A percentile compares a stretch with the other conserved stretches of the same genome.
Evolutionary conservation across 2,888 invertebrate species (phyloP).

Genomic region (Conus canariensis): DNA sequence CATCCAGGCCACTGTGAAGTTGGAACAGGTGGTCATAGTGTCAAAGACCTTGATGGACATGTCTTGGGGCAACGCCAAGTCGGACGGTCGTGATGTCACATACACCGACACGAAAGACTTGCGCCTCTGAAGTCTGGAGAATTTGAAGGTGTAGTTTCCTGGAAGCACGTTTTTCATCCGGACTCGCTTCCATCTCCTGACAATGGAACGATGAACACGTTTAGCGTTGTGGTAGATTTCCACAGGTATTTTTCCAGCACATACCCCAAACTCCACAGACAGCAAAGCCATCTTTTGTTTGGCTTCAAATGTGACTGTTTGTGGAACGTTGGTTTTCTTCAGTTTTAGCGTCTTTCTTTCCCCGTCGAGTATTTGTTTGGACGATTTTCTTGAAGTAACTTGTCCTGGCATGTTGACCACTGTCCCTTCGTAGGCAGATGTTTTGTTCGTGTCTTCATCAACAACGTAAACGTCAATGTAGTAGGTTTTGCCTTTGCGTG

Average conservation of each 20-base stretch:
- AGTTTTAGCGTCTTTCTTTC: conserved; percentile 58
- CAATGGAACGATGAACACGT: conserved; percentile 55
- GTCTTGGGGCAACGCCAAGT: conserved; percentile 69
- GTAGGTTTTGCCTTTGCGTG: conserved; percentile 80
- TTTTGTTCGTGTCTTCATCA: conserved; percentile 81
- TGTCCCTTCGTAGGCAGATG: conserved; percentile 80
- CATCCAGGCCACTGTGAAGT: conserved; percentile 76
- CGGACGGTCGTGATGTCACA: conserved; percentile 55
- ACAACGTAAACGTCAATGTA: conserved; percentile 82
- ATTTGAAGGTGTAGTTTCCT: conserved; percentile 61
- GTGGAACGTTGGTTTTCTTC: conserved; percentile 38
- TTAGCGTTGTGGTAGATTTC: conserved; percentile 54
- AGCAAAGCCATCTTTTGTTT: conserved; percentile 46
- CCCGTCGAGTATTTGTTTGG: conserved; percentile 59
- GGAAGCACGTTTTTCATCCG: conserved; percentile 59
- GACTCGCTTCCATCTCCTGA: conserved; percentile 58
- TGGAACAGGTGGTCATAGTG: conserved; percentile 70
- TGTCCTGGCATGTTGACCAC: conserved; percentile 61
- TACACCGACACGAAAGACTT: conserved; percentile 59
- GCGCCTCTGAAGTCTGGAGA: conserved; percentile 51
- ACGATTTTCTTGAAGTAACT: conserved; percentile 46
- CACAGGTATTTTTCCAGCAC: conserved; percentile 61
- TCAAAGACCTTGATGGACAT: conserved; percentile 70
- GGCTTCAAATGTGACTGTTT: conserved; percentile 48
- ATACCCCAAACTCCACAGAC: conserved; percentile 56